Conservation (phyloP, 2,797 vertebrate genomes). For the Rhincodon typus region DNA sequence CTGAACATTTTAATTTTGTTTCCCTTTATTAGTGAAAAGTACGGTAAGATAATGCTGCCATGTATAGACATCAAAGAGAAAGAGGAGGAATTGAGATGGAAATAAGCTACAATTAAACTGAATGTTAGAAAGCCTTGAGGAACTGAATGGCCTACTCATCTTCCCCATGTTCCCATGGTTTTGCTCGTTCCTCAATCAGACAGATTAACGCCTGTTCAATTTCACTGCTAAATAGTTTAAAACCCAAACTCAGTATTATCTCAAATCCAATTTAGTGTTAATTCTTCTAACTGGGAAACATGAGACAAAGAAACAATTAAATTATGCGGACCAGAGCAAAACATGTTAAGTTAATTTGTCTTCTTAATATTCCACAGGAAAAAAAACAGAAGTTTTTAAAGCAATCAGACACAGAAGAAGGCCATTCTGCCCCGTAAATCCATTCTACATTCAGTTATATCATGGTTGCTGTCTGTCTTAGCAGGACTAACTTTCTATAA, state of each 20-base stretch:
- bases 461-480: neutral
- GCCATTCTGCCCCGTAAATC: neutral
- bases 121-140: neutral
- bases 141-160: neutral
- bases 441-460: neutral
- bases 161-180: no score
- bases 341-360: neutral
- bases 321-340: neutral
- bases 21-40: no score
- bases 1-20: neutral
- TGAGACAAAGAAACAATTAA: neutral
- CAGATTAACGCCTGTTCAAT: neutral
- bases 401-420: neutral
- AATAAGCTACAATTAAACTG: neutral
- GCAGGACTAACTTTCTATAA: neutral
- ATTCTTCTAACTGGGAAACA: neutral
- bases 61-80: neutral
- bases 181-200: neutral
- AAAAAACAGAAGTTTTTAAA: neutral
- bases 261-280: constrained; percentile 4
- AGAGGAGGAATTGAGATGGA: neutral
- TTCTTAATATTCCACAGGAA: neutral
- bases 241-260: neutral
- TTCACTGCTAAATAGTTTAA: neutral
- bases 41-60: neutral